A percentile compares a stretch with the other conserved stretches of the same genome.
phyloP scores from a whole-genome alignment of 1,140 invertebrate species.

The Acromyrmex heyeri region DNA sequence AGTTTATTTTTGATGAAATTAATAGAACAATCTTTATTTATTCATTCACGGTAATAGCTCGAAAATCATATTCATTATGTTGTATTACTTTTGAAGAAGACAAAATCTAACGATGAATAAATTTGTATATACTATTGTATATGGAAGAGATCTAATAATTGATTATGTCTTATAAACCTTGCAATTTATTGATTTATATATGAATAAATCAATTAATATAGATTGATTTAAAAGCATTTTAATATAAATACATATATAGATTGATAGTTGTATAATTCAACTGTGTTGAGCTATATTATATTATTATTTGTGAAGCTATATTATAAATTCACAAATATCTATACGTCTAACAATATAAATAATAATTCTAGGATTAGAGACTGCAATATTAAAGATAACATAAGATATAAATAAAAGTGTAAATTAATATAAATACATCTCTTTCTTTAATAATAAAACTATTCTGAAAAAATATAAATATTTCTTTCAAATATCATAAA shows the following conservation, averaged over 20 bases:
- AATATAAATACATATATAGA: not conserved
- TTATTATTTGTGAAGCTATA: not conserved
- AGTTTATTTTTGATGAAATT: too few species aligned
- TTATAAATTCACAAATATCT: not conserved
- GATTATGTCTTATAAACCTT: not conserved
- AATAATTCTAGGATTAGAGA: not conserved
- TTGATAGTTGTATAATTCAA: not conserved
- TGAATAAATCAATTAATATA: not conserved
- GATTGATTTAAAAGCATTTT: not conserved
- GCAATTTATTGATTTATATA: not conserved
- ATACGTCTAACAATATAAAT: not conserved
- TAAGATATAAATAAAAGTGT: not conserved
- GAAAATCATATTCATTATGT: too few species aligned
- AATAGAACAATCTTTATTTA: too few species aligned
- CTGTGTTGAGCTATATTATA: too few species aligned
- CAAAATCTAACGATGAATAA: not conserved
- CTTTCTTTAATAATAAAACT: conserved; percentile 3
- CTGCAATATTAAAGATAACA: not conserved
- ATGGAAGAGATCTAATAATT: not conserved
- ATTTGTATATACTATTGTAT: not conserved
- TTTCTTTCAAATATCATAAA: not conserved
- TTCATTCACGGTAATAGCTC: too few species aligned
- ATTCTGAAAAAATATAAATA: not conserved
- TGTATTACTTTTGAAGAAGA: too few species aligned
- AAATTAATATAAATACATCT: not conserved